Base-by-base conservation (phyloP, 2,888 invertebrate genomes). In the Idaea biselata region DNA sequence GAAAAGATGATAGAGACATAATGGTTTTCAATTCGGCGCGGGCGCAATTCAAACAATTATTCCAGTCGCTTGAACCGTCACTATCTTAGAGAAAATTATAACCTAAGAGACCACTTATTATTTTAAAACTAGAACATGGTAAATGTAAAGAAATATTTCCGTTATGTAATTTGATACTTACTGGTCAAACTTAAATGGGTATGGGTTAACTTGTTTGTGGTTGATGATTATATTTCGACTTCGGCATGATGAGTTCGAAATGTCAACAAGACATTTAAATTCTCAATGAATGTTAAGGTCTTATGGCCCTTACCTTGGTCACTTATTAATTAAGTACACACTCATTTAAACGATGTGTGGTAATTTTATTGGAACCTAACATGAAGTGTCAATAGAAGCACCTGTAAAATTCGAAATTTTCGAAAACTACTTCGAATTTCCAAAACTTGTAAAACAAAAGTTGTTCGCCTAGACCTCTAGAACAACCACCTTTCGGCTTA, bases 1-100 rank as follows among this genome's bases (percentile, higher is more conserved):
- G 44, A 44, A 44, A 44, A 44, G 44, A 44, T 44, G 44, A 44
- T 44, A 44, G 11, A 44, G 44, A 44, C 44, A 44, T 44, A 44
- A 44, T 44, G 44, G 44, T 44, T 44, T 44, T 14, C 44, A 44
- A 44, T 44, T 44, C 11, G 44, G 2, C 11, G 44, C 44, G 44
- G 44, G 44, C 44, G 44, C 44, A 44, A 44, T 44, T 44, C 44
- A 44, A 44, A 44, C 44, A 44, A 44, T 44, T 44, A 44, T 44
- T 44, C 44, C 44, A 44, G 44, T 44, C 14, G 14, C 44, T 44
- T 44, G 44, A 44, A 44, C 44, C 44, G 11, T 44, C 44, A 44
- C 44, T 14, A 44, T 44, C 44, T 44, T 44, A 14, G 44, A 44
- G 44, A 44, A 44, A 44, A 44, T 44, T 44, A 44, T 44, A 44